Conservation (phyloP, 2,888 invertebrate species). For the Ormyrus pomaceus region DNA sequence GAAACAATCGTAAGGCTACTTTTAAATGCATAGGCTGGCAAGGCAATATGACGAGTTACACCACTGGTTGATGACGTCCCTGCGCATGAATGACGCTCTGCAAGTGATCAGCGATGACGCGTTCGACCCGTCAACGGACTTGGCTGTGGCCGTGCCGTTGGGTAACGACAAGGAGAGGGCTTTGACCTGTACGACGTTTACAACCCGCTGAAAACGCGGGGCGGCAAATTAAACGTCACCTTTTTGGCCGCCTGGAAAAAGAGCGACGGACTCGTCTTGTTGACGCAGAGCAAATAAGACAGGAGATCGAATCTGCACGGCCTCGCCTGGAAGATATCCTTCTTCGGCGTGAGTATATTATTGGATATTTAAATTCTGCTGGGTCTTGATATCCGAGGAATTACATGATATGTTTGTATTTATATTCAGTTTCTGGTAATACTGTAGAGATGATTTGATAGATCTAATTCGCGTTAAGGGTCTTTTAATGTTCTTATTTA, state of each 20-base stretch:
- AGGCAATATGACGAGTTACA: not conserved
- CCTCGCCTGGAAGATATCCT: constrained; percentile 51
- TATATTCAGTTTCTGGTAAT: no score
- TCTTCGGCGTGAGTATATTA: not conserved
- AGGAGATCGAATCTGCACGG: constrained; percentile 54
- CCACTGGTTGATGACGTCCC: constrained; percentile 60
- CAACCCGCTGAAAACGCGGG: constrained; percentile 60
- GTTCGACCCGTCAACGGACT: constrained; percentile 61
- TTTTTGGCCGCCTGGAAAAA: constrained; percentile 58
- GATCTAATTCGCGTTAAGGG: no score
- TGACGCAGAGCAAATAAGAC: constrained; percentile 43
- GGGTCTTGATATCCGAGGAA: no score
- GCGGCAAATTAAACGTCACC: constrained; percentile 60
- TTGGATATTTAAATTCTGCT: not conserved
- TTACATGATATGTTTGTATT: no score
- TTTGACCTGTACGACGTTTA: constrained; percentile 59
- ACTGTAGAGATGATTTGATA: no score
- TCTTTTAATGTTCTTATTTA: not conserved
- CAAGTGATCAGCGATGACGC: constrained; percentile 58
- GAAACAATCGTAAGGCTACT: no score
- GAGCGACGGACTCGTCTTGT: not conserved
- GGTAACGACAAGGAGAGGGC: not conserved
- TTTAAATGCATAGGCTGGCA: no score
- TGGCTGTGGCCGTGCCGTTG: constrained; percentile 58
- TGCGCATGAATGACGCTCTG: constrained; percentile 53